Conservation (phyloP, 2,113 vertebrate species). For the Marcusenius ussheri region DNA sequence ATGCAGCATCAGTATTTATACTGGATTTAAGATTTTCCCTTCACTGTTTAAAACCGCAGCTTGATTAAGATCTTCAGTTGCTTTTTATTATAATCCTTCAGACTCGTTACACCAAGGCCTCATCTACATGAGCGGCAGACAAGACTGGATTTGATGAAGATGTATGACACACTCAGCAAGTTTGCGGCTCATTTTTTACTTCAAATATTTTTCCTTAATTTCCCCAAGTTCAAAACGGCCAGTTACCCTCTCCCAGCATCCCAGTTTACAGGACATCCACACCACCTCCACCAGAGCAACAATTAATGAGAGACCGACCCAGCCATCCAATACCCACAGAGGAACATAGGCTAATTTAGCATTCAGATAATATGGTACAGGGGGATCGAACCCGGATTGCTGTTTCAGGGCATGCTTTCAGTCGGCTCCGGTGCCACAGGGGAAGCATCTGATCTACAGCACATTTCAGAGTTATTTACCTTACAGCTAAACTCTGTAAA, state of each 20-base stretch:
- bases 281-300: background rate
- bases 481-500: background rate
- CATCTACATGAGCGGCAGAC: background rate
- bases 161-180: background rate
- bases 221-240: background rate
- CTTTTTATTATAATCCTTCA: background rate
- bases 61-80: background rate
- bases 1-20: background rate
- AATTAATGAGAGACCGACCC: background rate
- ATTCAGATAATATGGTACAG: background rate
- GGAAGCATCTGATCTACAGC: background rate
- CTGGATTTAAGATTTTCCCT: background rate
- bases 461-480: background rate
- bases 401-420: background rate
- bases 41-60: background rate
- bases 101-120: background rate
- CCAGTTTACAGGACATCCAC: background rate
- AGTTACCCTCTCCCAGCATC: background rate
- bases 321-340: background rate
- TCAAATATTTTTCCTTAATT: background rate
- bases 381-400: background rate
- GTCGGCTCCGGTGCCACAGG: background rate
- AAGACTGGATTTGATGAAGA: background rate
- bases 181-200: background rate
- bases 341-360: background rate